Conservation (phyloP, 2,797 vertebrate genomes). For the Taenioides sp. region DNA sequence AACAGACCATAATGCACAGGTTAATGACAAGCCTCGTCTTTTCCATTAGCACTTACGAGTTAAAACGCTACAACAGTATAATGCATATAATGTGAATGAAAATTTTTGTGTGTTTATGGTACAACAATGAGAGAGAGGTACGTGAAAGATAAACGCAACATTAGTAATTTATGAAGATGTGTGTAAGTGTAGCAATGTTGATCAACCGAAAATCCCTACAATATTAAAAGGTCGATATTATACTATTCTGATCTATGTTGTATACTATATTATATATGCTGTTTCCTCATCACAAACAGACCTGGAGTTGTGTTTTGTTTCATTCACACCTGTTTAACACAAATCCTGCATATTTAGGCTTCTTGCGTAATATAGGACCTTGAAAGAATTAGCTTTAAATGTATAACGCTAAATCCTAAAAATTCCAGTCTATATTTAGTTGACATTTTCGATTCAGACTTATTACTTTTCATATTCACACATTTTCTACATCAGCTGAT, state of each 20-base stretch:
- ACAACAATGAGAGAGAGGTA: slow-evolving; percentile 9
- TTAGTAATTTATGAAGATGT: slow-evolving; percentile 6
- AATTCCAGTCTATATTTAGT: no score
- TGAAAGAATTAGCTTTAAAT: slow-evolving; percentile 11
- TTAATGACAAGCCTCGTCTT: slow-evolving; percentile 34
- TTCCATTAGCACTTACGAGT: slow-evolving; percentile 11
- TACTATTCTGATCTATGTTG: no score
- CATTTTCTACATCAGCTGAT: neutral
- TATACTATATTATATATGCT: no score
- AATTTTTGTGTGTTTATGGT: slow-evolving; percentile 27
- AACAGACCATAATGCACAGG: slow-evolving; percentile 31
- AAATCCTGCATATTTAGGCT: no score
- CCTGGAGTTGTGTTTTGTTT: no score
- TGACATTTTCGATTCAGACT: neutral
- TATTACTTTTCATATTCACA: neutral
- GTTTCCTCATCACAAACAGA: no score
- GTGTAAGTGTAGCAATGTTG: slow-evolving; percentile 10
- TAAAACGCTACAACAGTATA: slow-evolving; percentile 4
- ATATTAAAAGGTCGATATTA: no score
- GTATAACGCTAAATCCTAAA: neutral
- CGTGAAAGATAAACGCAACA: slow-evolving; percentile 31
- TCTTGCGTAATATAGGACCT: neutral
- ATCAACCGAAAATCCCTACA: slow-evolving; percentile 30
- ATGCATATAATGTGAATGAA: slow-evolving; percentile 21
- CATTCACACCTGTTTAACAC: no score